Base-by-base conservation (phyloP, 1,140 invertebrate genomes). In the Eumaeus atala region DNA sequence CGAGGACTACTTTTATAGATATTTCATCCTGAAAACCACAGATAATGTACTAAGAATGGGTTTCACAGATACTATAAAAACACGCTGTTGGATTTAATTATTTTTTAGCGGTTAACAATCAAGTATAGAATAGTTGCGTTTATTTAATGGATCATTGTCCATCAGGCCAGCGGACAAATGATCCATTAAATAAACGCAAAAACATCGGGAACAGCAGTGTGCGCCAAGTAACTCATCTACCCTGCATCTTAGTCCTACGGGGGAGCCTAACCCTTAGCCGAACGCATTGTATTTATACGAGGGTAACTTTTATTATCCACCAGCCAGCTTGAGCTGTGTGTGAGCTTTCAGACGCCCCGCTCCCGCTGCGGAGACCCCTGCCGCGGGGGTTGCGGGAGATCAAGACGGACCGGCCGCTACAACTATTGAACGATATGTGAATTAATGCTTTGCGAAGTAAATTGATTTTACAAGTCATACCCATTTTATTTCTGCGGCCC, bases 271-370 rank as follows among this genome's bases (percentile, higher is more conserved):
- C 74, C 77, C 78, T 74, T 79, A 28, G 21, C 68, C 65, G 67
- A 72, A 61, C 71, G 74, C 72, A 83, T 81, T 83, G 77, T 82
- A 67, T 75, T 74, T 72, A 73, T 69, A 69, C 70, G 71, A 72
- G 78, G 81, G 81, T 82, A 64, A 84, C 75, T 81, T 84, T 84
- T 84, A 84, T 79, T 79, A 72, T 68, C 63, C 53, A 50, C 81
- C 74, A 77, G 37, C 49, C 54, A 65, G 68, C 51, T 33, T 60
- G 77, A 72, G 48, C 74, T 63, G 48, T 56, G 53, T 54, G 57
- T 61, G 38, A 35, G 57, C 66, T 74, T 82, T 79, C 58, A 77
- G 61, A 64, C 54, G 9, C 57, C 56, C 53, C 44, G 42, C 12
- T 28, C 38, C 33, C 40, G 37, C 17, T 21, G 17, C 21, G 33